Percentiles rank a stretch among this genome's conserved stretches.
These are phyloP conservation scores for Neoascia interrupta DNA, from an alignment of 2,888 invertebrate genomes.

Conservation along the genomic window DNA sequence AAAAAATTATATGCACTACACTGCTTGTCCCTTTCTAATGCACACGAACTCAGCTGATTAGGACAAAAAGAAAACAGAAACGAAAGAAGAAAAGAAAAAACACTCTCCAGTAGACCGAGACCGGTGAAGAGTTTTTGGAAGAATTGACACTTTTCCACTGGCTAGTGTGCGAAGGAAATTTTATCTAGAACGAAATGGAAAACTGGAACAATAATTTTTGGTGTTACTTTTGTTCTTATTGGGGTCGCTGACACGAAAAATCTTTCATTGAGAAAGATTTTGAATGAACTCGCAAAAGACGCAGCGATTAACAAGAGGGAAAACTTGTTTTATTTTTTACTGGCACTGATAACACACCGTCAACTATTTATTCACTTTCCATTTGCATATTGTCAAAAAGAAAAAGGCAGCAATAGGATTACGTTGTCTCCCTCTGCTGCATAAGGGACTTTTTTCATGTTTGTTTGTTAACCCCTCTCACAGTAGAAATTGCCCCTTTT, in stretches of 20 bases:
- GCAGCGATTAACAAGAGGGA: constrained; percentile 10
- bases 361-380: constrained; percentile 24
- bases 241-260: constrained; percentile 16
- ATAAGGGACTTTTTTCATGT: constrained; percentile 8
- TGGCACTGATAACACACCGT: constrained; percentile 32
- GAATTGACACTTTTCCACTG: not conserved
- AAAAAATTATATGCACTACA: constrained; percentile 9
- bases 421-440: constrained; percentile 11
- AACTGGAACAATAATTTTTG: constrained; percentile 10
- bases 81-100: too few species aligned
- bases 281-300: constrained; percentile 5
- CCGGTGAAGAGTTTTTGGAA: constrained; percentile 18
- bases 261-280: constrained; percentile 1
- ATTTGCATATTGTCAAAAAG: constrained; percentile 39
- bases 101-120: constrained; percentile 15
- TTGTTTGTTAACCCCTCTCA: constrained; percentile 19
- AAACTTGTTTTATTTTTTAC: constrained; percentile 1
- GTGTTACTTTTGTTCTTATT: constrained; percentile 2
- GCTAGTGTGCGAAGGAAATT: not conserved
- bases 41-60: constrained; percentile 48
- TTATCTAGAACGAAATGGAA: constrained; percentile 24
- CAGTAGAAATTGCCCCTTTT: constrained; percentile 1
- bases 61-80: constrained; percentile 12
- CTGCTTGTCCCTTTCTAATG: constrained; percentile 49
- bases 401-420: too few species aligned